Conservation (phyloP, 2,888 invertebrate species). For the Nemurella pictetii region DNA sequence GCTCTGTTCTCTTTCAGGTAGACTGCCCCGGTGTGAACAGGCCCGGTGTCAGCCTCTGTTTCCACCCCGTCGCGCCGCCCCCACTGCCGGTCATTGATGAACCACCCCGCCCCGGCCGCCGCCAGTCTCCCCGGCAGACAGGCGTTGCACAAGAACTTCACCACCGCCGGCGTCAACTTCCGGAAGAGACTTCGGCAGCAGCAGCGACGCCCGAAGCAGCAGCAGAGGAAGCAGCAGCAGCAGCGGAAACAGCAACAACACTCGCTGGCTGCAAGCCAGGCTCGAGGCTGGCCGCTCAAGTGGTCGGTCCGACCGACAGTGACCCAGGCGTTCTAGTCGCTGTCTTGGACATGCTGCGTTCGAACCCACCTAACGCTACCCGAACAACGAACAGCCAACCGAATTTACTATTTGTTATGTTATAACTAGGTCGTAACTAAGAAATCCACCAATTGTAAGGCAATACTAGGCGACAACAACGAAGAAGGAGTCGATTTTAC, state of each 20-base stretch:
- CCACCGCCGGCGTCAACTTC: conserved; percentile 24
- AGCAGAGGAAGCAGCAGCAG: too few species aligned
- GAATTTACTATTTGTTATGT: too few species aligned
- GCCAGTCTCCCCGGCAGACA: conserved; percentile 15
- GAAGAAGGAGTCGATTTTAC: too few species aligned
- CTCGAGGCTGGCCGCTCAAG: conserved; percentile 48
- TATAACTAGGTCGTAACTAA: too few species aligned
- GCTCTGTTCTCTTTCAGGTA: too few species aligned
- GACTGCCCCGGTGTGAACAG: too few species aligned
- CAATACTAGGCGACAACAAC: too few species aligned
- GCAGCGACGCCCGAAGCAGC: conserved; percentile 49
- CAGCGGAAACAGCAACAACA: conserved; percentile 45
- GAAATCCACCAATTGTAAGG: too few species aligned
- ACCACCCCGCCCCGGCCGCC: conserved; percentile 30
- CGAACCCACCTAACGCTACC: too few species aligned
- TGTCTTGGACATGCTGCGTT: too few species aligned
- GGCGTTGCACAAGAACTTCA: conserved; percentile 17
- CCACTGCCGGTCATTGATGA: conserved; percentile 42
- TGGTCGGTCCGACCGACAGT: conserved; percentile 46
- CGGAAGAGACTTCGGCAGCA: conserved; percentile 46
- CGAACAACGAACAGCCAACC: too few species aligned
- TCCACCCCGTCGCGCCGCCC: background rate
- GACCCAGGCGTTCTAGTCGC: background rate
- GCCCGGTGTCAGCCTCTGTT: background rate
- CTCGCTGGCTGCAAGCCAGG: conserved; percentile 43